Conservation (phyloP, 2,797 vertebrate genomes). For the Mycteria americana region DNA sequence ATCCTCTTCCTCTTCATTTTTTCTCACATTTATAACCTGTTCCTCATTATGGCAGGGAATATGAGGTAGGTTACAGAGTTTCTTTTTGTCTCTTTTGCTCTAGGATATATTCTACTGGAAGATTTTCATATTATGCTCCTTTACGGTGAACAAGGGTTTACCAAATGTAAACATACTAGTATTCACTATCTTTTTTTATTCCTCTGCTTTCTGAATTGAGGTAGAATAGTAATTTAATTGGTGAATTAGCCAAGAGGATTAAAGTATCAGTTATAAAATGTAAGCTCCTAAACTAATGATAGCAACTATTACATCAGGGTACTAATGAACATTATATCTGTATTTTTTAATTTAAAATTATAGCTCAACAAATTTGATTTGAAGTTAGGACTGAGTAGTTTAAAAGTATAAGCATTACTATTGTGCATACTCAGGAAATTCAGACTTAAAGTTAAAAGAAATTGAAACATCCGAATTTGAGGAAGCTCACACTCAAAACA, state of each 20-base stretch:
- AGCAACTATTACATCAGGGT: background rate
- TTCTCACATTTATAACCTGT: slow-evolving; percentile 95
- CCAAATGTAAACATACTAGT: background rate
- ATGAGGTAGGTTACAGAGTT: slow-evolving; percentile 85
- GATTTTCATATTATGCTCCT: background rate
- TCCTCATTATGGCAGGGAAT: slow-evolving; percentile 89
- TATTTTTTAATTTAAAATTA: background rate
- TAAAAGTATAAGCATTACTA: background rate
- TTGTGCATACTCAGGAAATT: background rate
- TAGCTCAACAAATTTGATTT: background rate
- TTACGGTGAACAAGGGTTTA: background rate
- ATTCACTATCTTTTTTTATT: background rate
- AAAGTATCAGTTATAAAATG: background rate
- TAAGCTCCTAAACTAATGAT: background rate
- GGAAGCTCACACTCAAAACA: background rate
- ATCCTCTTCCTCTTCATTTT: slow-evolving; percentile 98
- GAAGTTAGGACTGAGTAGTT: background rate
- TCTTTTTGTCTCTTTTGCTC: background rate
- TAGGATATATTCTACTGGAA: background rate
- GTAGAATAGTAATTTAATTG: background rate
- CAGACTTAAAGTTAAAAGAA: background rate
- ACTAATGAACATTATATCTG: background rate
- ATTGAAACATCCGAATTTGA: background rate
- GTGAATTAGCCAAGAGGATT: background rate
- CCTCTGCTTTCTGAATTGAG: background rate